Evolutionary conservation across 2,797 vertebrate species (phyloP).

Genomic region (Chaunax sp.): DNA sequence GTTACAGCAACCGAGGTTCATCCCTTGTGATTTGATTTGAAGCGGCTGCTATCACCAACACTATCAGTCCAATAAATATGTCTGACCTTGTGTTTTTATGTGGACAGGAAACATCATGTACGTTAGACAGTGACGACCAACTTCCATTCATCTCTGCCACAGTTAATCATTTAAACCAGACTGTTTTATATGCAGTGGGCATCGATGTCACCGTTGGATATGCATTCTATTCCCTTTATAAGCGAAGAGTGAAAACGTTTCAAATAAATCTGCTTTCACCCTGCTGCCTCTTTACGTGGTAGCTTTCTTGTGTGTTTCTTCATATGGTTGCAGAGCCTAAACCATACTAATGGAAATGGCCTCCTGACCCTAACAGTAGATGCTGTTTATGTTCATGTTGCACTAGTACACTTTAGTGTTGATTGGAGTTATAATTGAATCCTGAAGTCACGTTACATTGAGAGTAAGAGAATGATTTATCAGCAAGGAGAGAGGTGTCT

Average conservation of each 20-base stretch:
- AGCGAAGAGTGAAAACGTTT: slow-evolving; percentile 31
- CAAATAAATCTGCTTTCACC: slow-evolving; percentile 7
- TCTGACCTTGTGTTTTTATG: slow-evolving; percentile 45
- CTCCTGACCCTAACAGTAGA: slow-evolving; percentile 5
- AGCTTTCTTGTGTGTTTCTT: background rate
- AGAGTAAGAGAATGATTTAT: too few species aligned
- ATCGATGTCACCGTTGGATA: slow-evolving; percentile 3
- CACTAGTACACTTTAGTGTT: background rate
- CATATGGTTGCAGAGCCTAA: background rate
- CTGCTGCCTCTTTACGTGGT: background rate
- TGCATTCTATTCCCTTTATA: slow-evolving; percentile 36
- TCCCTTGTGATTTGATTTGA: slow-evolving; percentile 43
- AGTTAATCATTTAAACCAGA: slow-evolving; percentile 37
- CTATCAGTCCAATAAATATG: slow-evolving; percentile 34
- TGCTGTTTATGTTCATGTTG: background rate
- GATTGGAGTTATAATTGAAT: background rate
- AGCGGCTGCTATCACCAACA: slow-evolving; percentile 18
- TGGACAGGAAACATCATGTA: slow-evolving; percentile 40
- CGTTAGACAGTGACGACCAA: background rate
- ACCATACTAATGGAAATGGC: background rate
- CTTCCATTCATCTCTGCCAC: slow-evolving; percentile 16
- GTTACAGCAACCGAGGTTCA: slow-evolving; percentile 5
- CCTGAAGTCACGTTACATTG: background rate
- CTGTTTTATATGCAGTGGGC: slow-evolving; percentile 38
- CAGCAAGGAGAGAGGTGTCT: too few species aligned